Base-by-base conservation (phyloP, 2,888 invertebrate genomes). In the Herminia tarsipennalis region DNA sequence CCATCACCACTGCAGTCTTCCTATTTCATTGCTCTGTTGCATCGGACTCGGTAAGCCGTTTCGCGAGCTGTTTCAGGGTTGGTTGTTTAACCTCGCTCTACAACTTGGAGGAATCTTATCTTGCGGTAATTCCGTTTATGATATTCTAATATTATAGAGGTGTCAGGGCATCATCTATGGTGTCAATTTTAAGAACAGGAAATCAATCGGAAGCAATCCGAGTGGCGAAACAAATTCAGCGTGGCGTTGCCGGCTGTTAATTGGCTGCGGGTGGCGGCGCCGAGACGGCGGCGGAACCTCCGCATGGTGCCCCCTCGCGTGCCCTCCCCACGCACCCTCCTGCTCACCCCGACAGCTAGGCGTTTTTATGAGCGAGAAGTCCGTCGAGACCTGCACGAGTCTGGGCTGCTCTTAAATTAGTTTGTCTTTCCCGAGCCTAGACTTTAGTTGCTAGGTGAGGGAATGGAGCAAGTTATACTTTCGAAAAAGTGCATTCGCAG, bases 231-330 rank as follows among this genome's bases (percentile, higher is more conserved):
- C 83, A 87, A 90, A 88, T 85, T 88, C 83, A 84, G 76, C 83
- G 80, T 87, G 83, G 85, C 77, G 78, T 83, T 88, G 87, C 87
- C 78, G 83, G 78, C 85, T 83, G 89, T 88, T 90, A 90, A 90
- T 90, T 90, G 90, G 88, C 88, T 90, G 89, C 90, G 89, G 90
- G 90, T 83, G 89, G 88, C 80, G 89, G 90, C 90, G 91, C 90
- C 90, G 89, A 90, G 90, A 90, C 89, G 88, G 87, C 88, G 88
- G 88, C 80, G 83, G 88, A 84, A 88, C 90, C 90, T 83, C 91
- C 86, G 91, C 91, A 90, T 88, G 88, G 86, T 78, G 83, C 86
- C 81, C 81, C 85, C 62, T 60, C 57, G 35, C 58, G 67, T 68
- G 69, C 83, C 76, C 83, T 73, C 73, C 70, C 83, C 78, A 75